These are phyloP conservation scores for Hymenopus coronatus DNA, from an alignment of 2,888 invertebrate species.

Conservation along the genomic window DNA sequence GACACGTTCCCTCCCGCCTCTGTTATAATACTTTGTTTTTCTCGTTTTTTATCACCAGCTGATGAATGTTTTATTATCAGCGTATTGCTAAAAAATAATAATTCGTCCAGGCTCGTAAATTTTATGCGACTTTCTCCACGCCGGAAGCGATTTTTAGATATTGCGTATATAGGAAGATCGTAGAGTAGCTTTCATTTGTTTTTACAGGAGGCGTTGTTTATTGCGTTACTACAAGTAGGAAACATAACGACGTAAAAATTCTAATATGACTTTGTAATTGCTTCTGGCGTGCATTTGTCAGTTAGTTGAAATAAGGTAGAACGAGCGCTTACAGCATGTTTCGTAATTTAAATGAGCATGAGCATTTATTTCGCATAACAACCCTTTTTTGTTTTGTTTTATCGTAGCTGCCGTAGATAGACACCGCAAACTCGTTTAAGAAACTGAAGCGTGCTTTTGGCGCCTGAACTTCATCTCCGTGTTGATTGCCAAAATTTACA, in stretches of 20 bases:
- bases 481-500: too few species aligned
- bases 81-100: background rate
- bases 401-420: too few species aligned
- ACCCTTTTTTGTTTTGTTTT: background rate
- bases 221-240: background rate
- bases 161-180: background rate
- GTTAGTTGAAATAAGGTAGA: background rate
- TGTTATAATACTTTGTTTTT: background rate
- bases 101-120: background rate
- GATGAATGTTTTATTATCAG: background rate
- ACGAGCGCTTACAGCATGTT: background rate
- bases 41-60: background rate
- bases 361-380: background rate
- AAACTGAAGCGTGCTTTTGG: too few species aligned
- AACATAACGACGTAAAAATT: background rate
- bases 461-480: too few species aligned
- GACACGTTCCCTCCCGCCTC: background rate
- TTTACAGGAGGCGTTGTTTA: background rate
- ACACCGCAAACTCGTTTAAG: too few species aligned
- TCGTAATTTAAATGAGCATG: background rate
- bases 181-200: background rate
- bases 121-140: background rate
- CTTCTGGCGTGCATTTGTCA: background rate
- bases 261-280: background rate
- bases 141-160: background rate